Base-by-base conservation (phyloP, 2,888 invertebrate species). In the Tinea semifulvella region DNA sequence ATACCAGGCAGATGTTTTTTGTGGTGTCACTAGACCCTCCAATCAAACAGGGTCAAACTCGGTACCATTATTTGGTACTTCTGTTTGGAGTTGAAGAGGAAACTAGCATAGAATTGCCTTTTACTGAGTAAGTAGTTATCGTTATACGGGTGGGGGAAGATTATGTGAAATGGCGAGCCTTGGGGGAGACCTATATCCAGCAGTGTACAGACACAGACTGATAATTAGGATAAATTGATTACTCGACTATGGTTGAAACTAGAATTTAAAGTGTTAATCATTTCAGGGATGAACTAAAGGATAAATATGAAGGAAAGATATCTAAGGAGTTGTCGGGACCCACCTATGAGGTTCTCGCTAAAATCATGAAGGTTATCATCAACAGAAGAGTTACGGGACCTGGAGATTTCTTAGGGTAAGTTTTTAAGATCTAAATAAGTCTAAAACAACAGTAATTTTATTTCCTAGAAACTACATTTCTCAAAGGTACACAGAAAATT, bases 11-110 rank as follows among this genome's bases (percentile, higher is more conserved):
- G 71, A 97, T 96, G 88, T 99, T 95, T 76, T 98, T 98, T 67
- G 98, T 99, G 35, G 92, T 98, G 45, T 96, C 96, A 44, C 82
- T 99, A 55, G 98, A 99, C 83, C 99, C 99, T 1, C 99, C 99
- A 0, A 98, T 99, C 56, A 98, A 99, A 63, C 99, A 99, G 68
- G 99, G 99, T 42, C 98, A 99, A 80, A 99, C 99, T 0, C 85
- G 99, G 50, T 99, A 99, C 65, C 98, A 97, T 60, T 99, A 94
- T 65, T 79, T 99, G 48, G 98, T 98, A 8, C 82, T 98, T 46
- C 79, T 98, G 36, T 99, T 99, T 68, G 91, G 91, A 38, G 93
- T 94, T 59, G 98, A 99, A 57, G 98, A 98, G 60, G 95, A 96
- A 62, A 92, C 91, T 1, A 89, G 91, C 8, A 84, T 98, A 53